phyloP scores from a whole-genome alignment of 1,140 invertebrate species.

The Heliconius hermathena region DNA sequence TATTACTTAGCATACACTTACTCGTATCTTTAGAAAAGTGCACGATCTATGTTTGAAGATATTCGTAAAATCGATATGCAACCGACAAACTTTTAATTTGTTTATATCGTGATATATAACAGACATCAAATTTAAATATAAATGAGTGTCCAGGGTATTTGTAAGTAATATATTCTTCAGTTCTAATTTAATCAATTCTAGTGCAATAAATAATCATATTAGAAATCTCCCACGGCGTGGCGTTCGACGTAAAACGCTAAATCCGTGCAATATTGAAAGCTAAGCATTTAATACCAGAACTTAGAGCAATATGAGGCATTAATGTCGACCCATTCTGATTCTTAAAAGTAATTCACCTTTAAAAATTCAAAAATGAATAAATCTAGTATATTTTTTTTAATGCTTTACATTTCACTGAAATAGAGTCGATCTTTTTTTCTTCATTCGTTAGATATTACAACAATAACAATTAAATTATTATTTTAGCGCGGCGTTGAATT shows the following conservation, averaged over 20 bases:
- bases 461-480: too few relatives aligned
- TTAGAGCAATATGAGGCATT: background rate
- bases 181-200: slow-evolving; percentile 10
- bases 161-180: background rate
- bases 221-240: slow-evolving; percentile 43
- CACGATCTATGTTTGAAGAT: too few relatives aligned
- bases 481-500: too few relatives aligned
- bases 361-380: background rate
- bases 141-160: background rate
- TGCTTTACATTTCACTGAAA: background rate
- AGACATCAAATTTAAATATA: too few relatives aligned
- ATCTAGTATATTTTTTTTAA: background rate
- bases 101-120: too few relatives aligned
- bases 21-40: too few relatives aligned
- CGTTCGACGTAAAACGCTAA: slow-evolving; percentile 22
- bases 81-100: too few relatives aligned
- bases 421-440: background rate
- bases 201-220: slow-evolving; percentile 43
- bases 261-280: slow-evolving; percentile 39
- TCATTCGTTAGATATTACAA: background rate
- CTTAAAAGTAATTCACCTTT: background rate
- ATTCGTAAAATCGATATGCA: too few relatives aligned
- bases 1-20: too few relatives aligned
- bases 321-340: background rate
- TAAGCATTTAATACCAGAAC: background rate